These are phyloP conservation scores for Mayetiola destructor DNA, from an alignment of 2,888 invertebrate species.

Conservation along the genomic window DNA sequence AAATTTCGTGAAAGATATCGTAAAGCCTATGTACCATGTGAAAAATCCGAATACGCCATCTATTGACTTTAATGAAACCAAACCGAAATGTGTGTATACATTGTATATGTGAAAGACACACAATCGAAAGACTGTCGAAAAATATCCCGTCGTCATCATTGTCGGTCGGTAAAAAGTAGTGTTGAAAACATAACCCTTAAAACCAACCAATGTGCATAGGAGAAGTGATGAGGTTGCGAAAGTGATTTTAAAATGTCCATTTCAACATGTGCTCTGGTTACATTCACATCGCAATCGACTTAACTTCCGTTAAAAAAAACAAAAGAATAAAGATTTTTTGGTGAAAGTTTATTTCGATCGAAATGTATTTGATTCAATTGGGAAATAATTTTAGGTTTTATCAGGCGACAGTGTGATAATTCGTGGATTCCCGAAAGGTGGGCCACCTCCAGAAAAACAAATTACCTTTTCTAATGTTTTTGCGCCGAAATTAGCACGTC, in stretches of 20 bases:
- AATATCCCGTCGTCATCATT: no score
- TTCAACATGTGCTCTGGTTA: conserved; percentile 3
- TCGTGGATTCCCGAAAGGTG: conserved; percentile 63
- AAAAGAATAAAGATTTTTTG: neutral
- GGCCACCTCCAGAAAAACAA: conserved; percentile 85
- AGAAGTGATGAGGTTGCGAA: no score
- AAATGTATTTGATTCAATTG: neutral
- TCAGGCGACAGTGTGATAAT: conserved; percentile 94
- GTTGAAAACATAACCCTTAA: neutral
- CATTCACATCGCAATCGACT: neutral
- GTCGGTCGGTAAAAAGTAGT: no score
- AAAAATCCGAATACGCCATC: no score
- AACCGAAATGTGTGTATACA: no score
- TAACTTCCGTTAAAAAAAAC: neutral
- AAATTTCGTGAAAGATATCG: no score
- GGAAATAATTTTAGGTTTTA: conserved; percentile 56
- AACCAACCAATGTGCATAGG: no score
- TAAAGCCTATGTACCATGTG: no score
- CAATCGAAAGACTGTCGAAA: no score
- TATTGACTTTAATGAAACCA: no score
- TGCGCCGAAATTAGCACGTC: conserved; percentile 79
- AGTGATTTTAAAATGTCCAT: neutral
- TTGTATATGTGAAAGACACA: no score
- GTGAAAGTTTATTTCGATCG: neutral
- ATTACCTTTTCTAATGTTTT: conserved; percentile 79